Conservation (phyloP, 1,140 invertebrate species). For the Drosophila elegans region DNA sequence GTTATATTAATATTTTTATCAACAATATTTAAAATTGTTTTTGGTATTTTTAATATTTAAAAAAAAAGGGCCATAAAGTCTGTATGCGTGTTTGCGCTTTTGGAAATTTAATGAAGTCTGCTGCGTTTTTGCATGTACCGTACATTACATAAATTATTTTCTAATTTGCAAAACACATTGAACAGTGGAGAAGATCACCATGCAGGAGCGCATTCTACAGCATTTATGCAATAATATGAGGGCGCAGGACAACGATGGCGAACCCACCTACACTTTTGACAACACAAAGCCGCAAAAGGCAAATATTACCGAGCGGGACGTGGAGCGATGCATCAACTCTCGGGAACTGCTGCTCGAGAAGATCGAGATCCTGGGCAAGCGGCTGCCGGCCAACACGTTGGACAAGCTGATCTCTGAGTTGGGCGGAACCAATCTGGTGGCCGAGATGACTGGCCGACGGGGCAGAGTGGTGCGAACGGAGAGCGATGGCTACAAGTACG, state of each 20-base stretch:
- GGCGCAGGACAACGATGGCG: conserved; percentile 8
- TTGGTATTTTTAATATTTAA: too few species aligned
- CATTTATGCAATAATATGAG: conserved; percentile 55
- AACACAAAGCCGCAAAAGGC: conserved; percentile 1
- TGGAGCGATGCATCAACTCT: conserved; percentile 88
- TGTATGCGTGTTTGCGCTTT: too few species aligned
- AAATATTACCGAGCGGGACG: conserved; percentile 54
- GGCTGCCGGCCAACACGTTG: conserved; percentile 97
- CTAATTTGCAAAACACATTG: too few species aligned
- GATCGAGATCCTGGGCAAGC: conserved; percentile 94
- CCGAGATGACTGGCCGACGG: conserved; percentile 99
- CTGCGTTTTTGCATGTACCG: too few species aligned
- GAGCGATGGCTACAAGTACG: conserved; percentile 94
- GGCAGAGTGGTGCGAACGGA: conserved; percentile 96
- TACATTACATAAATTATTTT: too few species aligned
- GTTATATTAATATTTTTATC: too few species aligned
- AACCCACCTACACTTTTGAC: conserved; percentile 3
- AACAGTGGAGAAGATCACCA: conserved; percentile 49
- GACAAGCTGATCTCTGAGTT: conserved; percentile 99
- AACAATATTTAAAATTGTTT: too few species aligned
- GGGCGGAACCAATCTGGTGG: conserved; percentile 96
- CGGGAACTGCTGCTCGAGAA: conserved; percentile 94
- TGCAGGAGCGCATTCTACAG: conserved; percentile 63
- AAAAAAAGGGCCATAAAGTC: too few species aligned
- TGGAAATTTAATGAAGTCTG: too few species aligned